Base-by-base conservation (phyloP, 1,140 invertebrate species). In the Drosophila novamexicana region DNA sequence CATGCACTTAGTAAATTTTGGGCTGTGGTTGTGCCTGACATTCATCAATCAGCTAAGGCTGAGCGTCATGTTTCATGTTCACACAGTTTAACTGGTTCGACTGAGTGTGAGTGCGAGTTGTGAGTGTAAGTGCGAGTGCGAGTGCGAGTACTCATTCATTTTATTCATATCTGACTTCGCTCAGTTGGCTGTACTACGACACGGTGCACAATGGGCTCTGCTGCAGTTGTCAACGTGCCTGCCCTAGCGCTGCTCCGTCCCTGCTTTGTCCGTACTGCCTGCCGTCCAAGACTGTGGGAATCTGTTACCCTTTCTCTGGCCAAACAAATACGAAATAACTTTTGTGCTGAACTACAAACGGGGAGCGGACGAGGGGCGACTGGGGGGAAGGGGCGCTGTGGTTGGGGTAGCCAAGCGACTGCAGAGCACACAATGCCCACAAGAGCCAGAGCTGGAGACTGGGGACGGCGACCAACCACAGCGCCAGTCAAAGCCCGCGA, bases 261-360 rank as follows among this genome's bases (percentile, higher is more conserved):
- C 40, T 56, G 16, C 36, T 8, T 32, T 1, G 7, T 22, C 36
- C 12, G n/a, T 45, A 22, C 18, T 7, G 32, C 37, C 36, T n/a
- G 12, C 61, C 49, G 52, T 50, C 49, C 59, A 49, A 63, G 74
- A 89, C 80, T 89, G 84, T 89, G 84, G 84, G 84, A 89, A 89
- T 89, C 84, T 89, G 84, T 89, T 89, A 89, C 84, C 84, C 84
- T 89, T 89, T 89, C 84, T 89, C 84, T 89, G 73, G 65, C 44
- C 58, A 88, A 82, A 62, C 79, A 88, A 88, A 88, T 77, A 89
- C 79, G 67, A 89, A 89, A 89, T 89, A 71, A 86, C 84, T 84
- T 81, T 77, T 81, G 69, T 77, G 81, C 67, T 66, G 66, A 50
- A 62, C 62, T 61, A 59, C 42, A 12, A 45, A 14, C 10, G 34